A percentile compares a stretch with the other conserved stretches of the same genome.
Evolutionary conservation across 2,797 vertebrate species (phyloP).

Genomic region (Cheirogaleus major): DNA sequence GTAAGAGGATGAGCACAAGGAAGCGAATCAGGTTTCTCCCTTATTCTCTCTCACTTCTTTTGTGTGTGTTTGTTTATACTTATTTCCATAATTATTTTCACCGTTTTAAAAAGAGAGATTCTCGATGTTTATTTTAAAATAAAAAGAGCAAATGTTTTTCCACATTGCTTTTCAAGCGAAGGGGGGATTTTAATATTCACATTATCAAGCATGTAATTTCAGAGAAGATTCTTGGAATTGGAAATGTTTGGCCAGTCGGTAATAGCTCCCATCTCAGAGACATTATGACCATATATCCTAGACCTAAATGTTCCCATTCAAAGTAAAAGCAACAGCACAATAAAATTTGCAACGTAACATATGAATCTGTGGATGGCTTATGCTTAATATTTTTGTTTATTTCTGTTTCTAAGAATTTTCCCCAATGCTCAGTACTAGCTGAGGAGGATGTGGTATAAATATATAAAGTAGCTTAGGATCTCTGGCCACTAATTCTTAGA

Average conservation of each 20-base stretch:
- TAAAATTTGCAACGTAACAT: not conserved
- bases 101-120: conserved; percentile 25
- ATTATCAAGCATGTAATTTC: not conserved
- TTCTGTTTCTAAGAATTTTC: conserved; percentile 39
- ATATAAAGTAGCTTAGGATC: not conserved
- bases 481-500: not conserved
- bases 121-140: conserved; percentile 23
- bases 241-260: not conserved
- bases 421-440: not conserved
- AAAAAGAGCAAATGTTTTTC: conserved; percentile 20
- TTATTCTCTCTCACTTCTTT: not conserved
- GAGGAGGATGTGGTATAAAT: not conserved
- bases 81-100: not conserved
- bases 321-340: not conserved
- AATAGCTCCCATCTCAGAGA: not conserved
- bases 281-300: not conserved
- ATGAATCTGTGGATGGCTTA: not conserved
- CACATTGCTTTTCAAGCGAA: not conserved
- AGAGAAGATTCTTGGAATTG: conserved; percentile 36
- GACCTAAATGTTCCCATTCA: conserved; percentile 26
- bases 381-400: conserved; percentile 33
- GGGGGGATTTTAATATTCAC: not conserved
- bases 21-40: not conserved
- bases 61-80: not conserved
- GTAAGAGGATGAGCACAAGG: not conserved